Conservation (phyloP, 2,113 vertebrate genomes). For the Cheilinus undulatus region DNA sequence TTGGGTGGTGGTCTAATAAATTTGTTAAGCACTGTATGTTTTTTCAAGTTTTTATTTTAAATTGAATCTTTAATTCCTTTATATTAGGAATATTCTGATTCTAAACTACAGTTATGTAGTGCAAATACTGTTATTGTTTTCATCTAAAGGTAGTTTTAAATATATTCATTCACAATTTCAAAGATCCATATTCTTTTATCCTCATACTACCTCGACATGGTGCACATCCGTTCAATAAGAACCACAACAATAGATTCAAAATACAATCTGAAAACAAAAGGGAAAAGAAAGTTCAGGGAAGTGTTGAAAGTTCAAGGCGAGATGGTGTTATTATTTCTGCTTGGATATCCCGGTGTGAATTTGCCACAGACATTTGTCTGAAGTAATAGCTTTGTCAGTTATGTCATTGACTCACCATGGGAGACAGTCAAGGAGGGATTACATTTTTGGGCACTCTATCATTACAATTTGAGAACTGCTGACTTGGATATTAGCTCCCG, state of each 20-base stretch:
- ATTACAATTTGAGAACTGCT: slow-evolving; percentile 79
- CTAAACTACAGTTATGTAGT: no score
- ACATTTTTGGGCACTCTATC: slow-evolving; percentile 80
- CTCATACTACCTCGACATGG: background rate
- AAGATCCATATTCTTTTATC: background rate
- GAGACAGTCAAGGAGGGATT: slow-evolving; percentile 80
- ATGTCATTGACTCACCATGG: slow-evolving; percentile 79
- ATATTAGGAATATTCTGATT: no score
- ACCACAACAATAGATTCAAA: slow-evolving; percentile 26
- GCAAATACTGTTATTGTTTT: no score
- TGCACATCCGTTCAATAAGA: background rate
- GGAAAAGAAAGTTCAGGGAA: slow-evolving; percentile 46
- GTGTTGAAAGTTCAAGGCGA: slow-evolving; percentile 58
- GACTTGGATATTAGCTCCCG: slow-evolving; percentile 80
- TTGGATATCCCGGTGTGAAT: slow-evolving; percentile 69
- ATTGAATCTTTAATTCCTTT: no score
- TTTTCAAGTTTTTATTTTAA: no score
- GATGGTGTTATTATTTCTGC: slow-evolving; percentile 72
- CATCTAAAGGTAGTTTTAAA: no score
- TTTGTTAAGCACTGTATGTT: no score
- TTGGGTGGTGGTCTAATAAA: no score
- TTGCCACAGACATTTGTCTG: slow-evolving; percentile 79
- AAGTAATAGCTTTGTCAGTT: slow-evolving; percentile 81
- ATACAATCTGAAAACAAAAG: slow-evolving; percentile 34
- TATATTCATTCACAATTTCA: no score